Conservation (phyloP, 1,140 invertebrate species). For the Semibalanus balanoides region DNA sequence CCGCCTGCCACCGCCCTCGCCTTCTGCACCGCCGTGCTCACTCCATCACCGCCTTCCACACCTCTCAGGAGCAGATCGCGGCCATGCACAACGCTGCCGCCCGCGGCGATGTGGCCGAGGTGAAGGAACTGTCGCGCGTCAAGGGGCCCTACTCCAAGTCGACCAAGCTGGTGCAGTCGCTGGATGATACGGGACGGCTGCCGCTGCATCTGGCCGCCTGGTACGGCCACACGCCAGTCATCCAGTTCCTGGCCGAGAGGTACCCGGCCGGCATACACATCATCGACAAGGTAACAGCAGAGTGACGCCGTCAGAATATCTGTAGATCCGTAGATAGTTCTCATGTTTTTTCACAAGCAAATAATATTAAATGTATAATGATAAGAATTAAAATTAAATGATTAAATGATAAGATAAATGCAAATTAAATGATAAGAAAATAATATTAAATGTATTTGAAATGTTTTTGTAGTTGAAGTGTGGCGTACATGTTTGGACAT, state of each 20-base stretch:
- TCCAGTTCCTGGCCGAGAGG: constrained; percentile 15
- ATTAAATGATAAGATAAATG: too few species aligned
- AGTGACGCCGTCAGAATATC: too few species aligned
- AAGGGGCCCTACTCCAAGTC: constrained; percentile 7
- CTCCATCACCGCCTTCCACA: neutral
- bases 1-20: too few species aligned
- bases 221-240: constrained; percentile 13
- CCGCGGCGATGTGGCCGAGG: constrained; percentile 15
- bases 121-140: constrained; percentile 14
- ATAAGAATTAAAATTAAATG: too few species aligned
- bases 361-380: too few species aligned
- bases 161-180: constrained; percentile 13
- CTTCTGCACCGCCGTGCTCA: neutral
- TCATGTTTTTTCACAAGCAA: too few species aligned
- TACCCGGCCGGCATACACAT: constrained; percentile 16
- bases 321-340: too few species aligned
- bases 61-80: constrained; percentile 23
- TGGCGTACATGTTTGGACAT: too few species aligned
- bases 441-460: too few species aligned
- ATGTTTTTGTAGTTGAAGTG: too few species aligned
- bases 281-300: constrained; percentile 20
- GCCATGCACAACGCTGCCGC: constrained; percentile 21
- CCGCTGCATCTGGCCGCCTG: constrained; percentile 20
- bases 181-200: constrained; percentile 15
- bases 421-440: too few species aligned